Base-by-base conservation (phyloP, 2,888 invertebrate species). In the Vanessa cardui region DNA sequence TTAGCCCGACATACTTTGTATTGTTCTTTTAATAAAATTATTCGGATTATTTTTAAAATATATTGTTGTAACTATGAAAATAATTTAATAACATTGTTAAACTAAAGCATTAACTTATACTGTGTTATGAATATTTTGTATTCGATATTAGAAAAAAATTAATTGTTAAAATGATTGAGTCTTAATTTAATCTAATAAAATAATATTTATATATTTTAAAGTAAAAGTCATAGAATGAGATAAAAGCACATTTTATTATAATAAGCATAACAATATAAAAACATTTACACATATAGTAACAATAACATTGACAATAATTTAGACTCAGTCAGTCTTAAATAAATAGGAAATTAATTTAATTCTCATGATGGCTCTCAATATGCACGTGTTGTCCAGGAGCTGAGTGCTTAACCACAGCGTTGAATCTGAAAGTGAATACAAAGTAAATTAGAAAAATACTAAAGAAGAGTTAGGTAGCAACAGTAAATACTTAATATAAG, bases 371-470 rank as follows among this genome's bases (percentile, higher is more conserved):
- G 70, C 81, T 89, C 58, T 88, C 81, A 31, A 87, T 85, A 44
- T 89, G 87, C 1, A 86, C 88, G 46, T 87, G 89, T 31, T 91
- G 91, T 7, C 86, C 83, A 7, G 93, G 92, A 0, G 90, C 92
- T 6, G 92, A 87, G 73, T 94, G 94, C 73, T 94, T 94, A 7
- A 94, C 94, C 2, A 94, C 85, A 1, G 94, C 94, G 75, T 92
- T 94, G 78, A 94, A 94, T 71, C 94, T 94, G 81, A 54, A 76
- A 52, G 52, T 21, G 18, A 56, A 5, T 39, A 31, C n/a, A 31
- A 31, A 31, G 1, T 6, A 6, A 2, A n/a, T 54, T 6, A 26
- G 66, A 47, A 66, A 52, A 56, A 58, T 39, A 61, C 45, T 52
- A 68, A 6, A 39, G 39, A 12, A 39, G 9, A 39, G 2, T 39